These are phyloP conservation scores for Stegostoma tigrinum DNA, from an alignment of 2,113 vertebrate species.

Conservation along the genomic window DNA sequence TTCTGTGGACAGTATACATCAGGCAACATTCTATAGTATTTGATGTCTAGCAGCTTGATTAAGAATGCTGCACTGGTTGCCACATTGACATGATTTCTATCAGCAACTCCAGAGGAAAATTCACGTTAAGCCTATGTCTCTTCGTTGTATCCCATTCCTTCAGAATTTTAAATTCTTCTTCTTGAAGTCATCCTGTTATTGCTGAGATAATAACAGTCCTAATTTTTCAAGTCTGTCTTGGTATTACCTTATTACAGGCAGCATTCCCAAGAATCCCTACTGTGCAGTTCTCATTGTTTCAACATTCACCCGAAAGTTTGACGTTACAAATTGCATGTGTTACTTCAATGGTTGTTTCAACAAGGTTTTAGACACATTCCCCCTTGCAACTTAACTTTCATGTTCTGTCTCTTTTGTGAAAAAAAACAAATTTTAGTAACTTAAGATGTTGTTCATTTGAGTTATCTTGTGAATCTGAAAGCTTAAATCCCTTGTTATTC, in stretches of 20 bases:
- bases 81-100: background rate
- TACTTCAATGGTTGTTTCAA: background rate
- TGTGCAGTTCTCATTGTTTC: too few relatives aligned
- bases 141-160: background rate
- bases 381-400: background rate
- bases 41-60: background rate
- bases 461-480: background rate
- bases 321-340: background rate
- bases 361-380: background rate
- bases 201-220: background rate
- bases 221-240: background rate
- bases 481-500: background rate
- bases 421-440: background rate
- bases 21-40: background rate
- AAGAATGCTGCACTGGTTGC: background rate
- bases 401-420: background rate
- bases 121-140: background rate
- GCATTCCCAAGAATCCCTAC: background rate
- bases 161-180: background rate
- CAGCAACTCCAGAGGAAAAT: background rate
- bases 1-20: background rate
- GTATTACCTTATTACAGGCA: background rate
- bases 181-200: background rate
- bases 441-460: background rate
- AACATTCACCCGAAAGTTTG: background rate